phyloP scores from a whole-genome alignment of 1,140 invertebrate species.

The Brachionus asplanchnoidis region DNA sequence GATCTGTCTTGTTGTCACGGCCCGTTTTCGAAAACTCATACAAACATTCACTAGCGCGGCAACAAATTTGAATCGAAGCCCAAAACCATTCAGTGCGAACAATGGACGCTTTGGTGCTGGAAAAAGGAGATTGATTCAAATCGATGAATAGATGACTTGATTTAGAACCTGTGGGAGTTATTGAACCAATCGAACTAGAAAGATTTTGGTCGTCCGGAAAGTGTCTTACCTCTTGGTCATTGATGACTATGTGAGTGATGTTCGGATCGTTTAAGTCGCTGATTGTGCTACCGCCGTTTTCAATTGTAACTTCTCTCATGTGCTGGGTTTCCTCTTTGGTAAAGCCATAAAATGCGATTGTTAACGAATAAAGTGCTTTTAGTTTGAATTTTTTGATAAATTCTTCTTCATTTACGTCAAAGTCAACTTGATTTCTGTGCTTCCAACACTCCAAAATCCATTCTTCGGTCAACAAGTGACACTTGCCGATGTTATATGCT shows the following conservation, averaged over 20 bases:
- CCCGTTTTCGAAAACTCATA: conserved; percentile 29
- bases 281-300: conserved; percentile 72
- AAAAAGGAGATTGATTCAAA: conserved; percentile 47
- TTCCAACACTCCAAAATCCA: conserved; percentile 84
- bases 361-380: conserved; percentile 78
- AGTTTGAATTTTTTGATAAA: conserved; percentile 64
- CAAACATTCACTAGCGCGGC: conserved; percentile 40
- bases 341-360: conserved; percentile 82
- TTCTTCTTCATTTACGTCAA: conserved; percentile 65
- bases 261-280: conserved; percentile 70
- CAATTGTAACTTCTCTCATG: conserved; percentile 78
- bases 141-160: conserved; percentile 48
- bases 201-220: conserved; percentile 2
- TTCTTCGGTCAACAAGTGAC: conserved; percentile 73
- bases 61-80: conserved; percentile 41
- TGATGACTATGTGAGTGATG: conserved; percentile 79
- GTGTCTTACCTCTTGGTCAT: conserved; percentile 52
- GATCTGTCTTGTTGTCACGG: conserved; percentile 23
- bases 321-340: conserved; percentile 77
- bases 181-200: conserved; percentile 36
- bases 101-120: conserved; percentile 9
- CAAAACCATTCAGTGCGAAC: conserved; percentile 40
- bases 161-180: conserved; percentile 46
- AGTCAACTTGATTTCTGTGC: conserved; percentile 64
- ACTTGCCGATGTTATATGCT: conserved; percentile 75